phyloP scores from a whole-genome alignment of 2,797 vertebrate species.

The Pseudotriccus pelzelni region DNA sequence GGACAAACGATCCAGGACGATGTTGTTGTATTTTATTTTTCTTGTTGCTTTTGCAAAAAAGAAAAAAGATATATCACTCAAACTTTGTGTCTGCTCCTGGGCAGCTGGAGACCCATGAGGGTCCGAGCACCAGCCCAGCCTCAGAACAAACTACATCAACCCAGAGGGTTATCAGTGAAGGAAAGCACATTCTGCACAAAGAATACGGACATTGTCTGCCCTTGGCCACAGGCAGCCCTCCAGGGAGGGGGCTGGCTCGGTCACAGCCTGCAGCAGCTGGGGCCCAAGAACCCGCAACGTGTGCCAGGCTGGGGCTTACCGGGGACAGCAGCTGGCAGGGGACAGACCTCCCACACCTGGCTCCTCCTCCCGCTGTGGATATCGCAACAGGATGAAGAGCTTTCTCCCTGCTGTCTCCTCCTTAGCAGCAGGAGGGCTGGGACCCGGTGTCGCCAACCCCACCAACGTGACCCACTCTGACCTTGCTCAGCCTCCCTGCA shows the following conservation, averaged over 20 bases:
- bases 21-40: background rate
- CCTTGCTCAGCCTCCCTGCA: accelerated
- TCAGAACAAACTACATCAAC: background rate
- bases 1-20: background rate
- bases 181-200: background rate
- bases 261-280: constrained; percentile 8
- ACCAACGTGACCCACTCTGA: background rate
- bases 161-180: background rate
- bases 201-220: constrained; percentile 2
- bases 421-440: background rate
- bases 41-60: background rate
- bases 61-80: background rate
- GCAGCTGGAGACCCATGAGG: background rate
- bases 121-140: background rate
- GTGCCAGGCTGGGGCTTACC: constrained; percentile 10
- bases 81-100: background rate
- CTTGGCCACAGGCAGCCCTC: background rate
- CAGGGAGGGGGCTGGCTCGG: background rate
- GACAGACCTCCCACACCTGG: background rate
- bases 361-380: background rate
- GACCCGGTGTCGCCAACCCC: background rate
- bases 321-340: background rate
- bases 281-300: background rate
- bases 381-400: accelerated
- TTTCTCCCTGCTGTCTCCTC: background rate